Base-by-base conservation (phyloP, 2,113 vertebrate species). In the Phycodurus eques region DNA sequence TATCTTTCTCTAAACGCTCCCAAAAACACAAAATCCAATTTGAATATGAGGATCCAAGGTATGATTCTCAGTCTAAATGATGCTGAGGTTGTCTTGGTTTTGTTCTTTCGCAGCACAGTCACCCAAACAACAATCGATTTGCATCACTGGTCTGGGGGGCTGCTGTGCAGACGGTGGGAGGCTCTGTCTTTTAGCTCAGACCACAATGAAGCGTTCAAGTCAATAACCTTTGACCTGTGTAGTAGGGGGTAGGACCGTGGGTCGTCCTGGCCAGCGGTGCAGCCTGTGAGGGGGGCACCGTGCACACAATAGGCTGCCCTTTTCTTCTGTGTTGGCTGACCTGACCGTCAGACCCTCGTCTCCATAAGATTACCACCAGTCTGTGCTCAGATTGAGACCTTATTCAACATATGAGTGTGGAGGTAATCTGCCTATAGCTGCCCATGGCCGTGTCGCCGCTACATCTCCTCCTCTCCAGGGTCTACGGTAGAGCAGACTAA, bases 311-410 rank as follows among this genome's bases (percentile, higher is more conserved):
- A 71, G 75, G 9, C 33, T 31, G 70, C 73, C 65, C 78, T 63
- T 61, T 49, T 59, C 78, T 76, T 68, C 63, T 47, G 77, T 82
- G 78, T 67, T 73, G 10, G 19, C 68, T 88, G 88, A 88, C 86
- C 83, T 89, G 88, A 92, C 88, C 89, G 83, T 85, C 79, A 87
- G 80, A 90, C 81, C 82, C 86, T 91, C 80, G 93, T 94, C 86
- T 92, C 88, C 92, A 94, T 93, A 89, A 92, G 89, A 92, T 84
- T 88, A 78, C 60, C 66, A 79, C 46, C 73, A 71, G 83, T 83
- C 83, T 85, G 83, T 39, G 60, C 77, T 74, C 75, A 75, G 78
- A 85, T 83, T 84, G 83, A 91, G 89, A 88, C 88, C 80, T 88
- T 83, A 88, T 91, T 91, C 88, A 71, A 79, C 67, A 86, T 71